These are phyloP conservation scores for Agapostemon virescens DNA, from an alignment of 2,888 invertebrate genomes.

Conservation along the genomic window DNA sequence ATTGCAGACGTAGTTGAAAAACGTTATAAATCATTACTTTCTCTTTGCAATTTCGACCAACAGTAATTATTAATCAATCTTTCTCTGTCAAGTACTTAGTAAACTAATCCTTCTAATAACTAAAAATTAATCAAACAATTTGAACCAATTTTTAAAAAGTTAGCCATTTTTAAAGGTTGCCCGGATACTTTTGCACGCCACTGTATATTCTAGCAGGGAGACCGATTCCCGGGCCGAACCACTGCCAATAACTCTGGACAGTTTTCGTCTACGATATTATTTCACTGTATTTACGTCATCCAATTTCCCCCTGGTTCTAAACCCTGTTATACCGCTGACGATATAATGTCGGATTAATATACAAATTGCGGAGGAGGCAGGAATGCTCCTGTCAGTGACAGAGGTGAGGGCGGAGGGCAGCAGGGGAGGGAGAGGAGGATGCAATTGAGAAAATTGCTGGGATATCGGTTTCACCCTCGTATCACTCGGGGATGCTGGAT, in stretches of 20 bases:
- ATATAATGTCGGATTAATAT: conserved; percentile 48
- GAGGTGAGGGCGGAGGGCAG: neutral
- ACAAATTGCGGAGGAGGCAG: conserved; percentile 47
- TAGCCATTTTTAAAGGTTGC: no score
- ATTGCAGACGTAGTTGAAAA: no score
- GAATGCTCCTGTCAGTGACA: conserved; percentile 25
- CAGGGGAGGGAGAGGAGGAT: conserved; percentile 1
- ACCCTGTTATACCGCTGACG: conserved; percentile 22
- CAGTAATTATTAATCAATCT: no score
- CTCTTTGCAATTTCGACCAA: no score
- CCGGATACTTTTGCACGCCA: no score
- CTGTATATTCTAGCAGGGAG: neutral
- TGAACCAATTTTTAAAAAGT: no score
- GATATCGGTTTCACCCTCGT: conserved; percentile 61
- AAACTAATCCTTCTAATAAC: no score
- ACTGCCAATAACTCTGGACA: conserved; percentile 14
- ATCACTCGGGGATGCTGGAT: conserved; percentile 28
- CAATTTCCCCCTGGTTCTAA: conserved; percentile 21
- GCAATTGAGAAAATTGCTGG: conserved; percentile 67
- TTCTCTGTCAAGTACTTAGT: no score
- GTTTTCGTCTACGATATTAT: conserved; percentile 1
- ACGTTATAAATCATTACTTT: no score
- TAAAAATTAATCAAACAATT: no score
- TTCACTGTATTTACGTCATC: conserved; percentile 16
- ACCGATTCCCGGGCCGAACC: neutral